phyloP scores from a whole-genome alignment of 2,888 invertebrate species.

The Ellobium chinense region DNA sequence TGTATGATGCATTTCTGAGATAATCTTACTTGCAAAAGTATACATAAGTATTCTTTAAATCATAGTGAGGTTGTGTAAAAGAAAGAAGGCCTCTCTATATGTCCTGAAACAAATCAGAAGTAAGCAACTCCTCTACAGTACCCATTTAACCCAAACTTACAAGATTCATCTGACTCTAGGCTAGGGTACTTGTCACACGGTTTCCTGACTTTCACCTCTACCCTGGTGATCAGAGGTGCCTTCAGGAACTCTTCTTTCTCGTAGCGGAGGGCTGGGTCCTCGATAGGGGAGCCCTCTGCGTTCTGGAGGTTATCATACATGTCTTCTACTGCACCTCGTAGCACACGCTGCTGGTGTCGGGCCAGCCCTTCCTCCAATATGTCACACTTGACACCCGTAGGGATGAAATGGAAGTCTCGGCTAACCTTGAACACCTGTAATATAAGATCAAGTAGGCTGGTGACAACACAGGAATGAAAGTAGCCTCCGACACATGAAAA shows the following conservation, averaged over 20 bases:
- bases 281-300: conserved; percentile 65
- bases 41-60: no score
- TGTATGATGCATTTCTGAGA: no score
- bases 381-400: conserved; percentile 81
- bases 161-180: conserved; percentile 70
- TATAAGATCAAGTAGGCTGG: no score
- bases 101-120: no score
- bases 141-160: conserved; percentile 58
- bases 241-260: conserved; percentile 57
- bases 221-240: conserved; percentile 58
- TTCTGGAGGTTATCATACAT: conserved; percentile 72
- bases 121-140: no score
- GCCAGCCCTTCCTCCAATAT: conserved; percentile 82
- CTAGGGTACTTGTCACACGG: conserved; percentile 65
- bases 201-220: conserved; percentile 65
- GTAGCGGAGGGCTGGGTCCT: conserved; percentile 62
- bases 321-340: conserved; percentile 67
- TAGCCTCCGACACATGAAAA: no score
- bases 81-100: no score
- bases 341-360: conserved; percentile 81
- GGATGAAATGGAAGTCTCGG: conserved; percentile 59
- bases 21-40: no score
- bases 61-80: no score
- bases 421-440: conserved; percentile 62
- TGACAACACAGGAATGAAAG: no score